Conservation (phyloP, 1,140 invertebrate genomes). For the Riptortus pedestris region DNA sequence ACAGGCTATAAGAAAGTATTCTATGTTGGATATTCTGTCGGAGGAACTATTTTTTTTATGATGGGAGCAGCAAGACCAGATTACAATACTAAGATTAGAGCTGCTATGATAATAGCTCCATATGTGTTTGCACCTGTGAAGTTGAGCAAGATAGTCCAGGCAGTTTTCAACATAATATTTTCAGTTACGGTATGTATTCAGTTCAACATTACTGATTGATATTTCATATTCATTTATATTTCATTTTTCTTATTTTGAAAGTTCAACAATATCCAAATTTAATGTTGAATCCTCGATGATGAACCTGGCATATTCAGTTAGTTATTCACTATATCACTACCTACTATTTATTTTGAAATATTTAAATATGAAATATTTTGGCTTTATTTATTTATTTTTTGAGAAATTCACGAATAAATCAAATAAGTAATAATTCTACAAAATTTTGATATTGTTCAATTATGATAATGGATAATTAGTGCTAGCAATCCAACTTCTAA, state of each 20-base stretch:
- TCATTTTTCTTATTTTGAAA: not conserved
- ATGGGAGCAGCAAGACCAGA: slow-evolving; percentile 47
- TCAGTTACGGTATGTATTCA: slow-evolving; percentile 24
- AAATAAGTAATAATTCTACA: too few species aligned
- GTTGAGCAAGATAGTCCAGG: slow-evolving; percentile 18
- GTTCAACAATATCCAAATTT: too few species aligned
- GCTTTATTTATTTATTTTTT: too few species aligned
- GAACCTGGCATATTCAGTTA: too few species aligned
- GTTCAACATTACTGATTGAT: not conserved
- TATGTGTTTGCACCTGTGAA: slow-evolving; percentile 27
- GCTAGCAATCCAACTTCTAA: too few species aligned
- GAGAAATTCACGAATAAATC: too few species aligned
- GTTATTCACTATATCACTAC: too few species aligned
- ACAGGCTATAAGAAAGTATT: slow-evolving; percentile 43
- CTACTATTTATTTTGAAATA: too few species aligned
- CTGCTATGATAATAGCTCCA: slow-evolving; percentile 41
- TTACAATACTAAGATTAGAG: slow-evolving; percentile 43
- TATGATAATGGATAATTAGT: too few species aligned
- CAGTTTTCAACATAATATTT: slow-evolving; percentile 14
- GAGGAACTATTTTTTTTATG: slow-evolving; percentile 48
- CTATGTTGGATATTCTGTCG: slow-evolving; percentile 51
- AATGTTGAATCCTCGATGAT: too few species aligned
- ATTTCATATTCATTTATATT: not conserved
- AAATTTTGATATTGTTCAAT: too few species aligned
- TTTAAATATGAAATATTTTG: too few species aligned